Evolutionary conservation across 1,140 invertebrate genomes (phyloP).

Genomic region (Danaus plexippus): DNA sequence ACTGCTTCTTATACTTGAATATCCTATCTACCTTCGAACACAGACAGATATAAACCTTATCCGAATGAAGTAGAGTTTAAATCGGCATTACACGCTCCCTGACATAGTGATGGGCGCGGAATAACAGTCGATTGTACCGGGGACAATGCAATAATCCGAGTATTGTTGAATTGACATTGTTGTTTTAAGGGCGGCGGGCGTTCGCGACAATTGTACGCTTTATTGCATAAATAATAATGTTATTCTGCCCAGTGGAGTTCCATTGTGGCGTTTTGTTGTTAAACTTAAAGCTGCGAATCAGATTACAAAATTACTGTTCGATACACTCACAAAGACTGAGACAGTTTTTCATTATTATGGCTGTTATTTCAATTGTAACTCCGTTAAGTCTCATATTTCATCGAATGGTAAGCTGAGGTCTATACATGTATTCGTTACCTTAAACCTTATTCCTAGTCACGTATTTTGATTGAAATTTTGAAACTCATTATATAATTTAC

Average conservation of each 20-base stretch:
- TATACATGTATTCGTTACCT: too few relatives aligned
- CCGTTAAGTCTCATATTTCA: too few relatives aligned
- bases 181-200: conserved; percentile 67
- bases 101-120: conserved; percentile 42
- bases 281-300: conserved; percentile 40
- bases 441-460: too few relatives aligned
- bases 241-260: conserved; percentile 53
- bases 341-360: too few relatives aligned
- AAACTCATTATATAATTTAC: too few relatives aligned
- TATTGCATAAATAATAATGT: conserved; percentile 71
- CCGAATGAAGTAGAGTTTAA: conserved; percentile 10
- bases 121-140: conserved; percentile 52
- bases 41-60: conserved; percentile 34
- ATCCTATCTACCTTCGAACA: conserved; percentile 26
- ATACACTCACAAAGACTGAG: too few relatives aligned
- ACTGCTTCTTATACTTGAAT: conserved; percentile 31
- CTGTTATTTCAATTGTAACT: too few relatives aligned
- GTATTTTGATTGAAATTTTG: too few relatives aligned
- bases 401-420: too few relatives aligned
- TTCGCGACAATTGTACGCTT: conserved; percentile 63
- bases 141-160: conserved; percentile 68
- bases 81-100: conserved; percentile 9
- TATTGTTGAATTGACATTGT: conserved; percentile 69
- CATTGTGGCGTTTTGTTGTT: conserved; percentile 53
- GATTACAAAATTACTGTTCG: conserved; percentile 26